A percentile compares a stretch with the other conserved stretches of the same genome.
These are phyloP conservation scores for Pachycephala philippinensis DNA, from an alignment of 2,113 vertebrate genomes.

Conservation along the genomic window DNA sequence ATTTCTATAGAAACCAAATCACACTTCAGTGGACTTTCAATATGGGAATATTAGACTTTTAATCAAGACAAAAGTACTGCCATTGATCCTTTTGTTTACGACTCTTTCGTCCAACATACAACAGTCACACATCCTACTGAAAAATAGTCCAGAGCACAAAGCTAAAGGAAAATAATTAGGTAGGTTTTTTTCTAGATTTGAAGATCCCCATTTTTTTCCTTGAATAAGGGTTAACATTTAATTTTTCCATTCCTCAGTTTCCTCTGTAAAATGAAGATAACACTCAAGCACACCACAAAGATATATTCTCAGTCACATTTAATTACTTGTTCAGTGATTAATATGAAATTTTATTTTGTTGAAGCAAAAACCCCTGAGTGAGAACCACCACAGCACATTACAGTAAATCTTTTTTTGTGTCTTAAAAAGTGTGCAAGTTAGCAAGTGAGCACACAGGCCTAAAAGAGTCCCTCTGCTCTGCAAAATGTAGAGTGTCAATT, in stretches of 20 bases:
- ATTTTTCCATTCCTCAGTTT: not conserved
- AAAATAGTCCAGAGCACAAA: not conserved
- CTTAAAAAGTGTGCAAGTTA: not conserved
- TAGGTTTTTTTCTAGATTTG: not conserved
- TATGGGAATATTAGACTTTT: not conserved
- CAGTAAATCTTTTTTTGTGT: not conserved
- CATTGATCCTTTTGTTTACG: not conserved
- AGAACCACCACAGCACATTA: not conserved
- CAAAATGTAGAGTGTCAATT: conserved; percentile 4
- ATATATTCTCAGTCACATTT: not conserved
- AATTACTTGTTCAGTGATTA: not conserved
- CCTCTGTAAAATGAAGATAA: not conserved
- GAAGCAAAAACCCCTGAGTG: not conserved
- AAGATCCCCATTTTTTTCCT: not conserved
- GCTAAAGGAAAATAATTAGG: not conserved
- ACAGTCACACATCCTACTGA: not conserved
- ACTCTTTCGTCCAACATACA: not conserved
- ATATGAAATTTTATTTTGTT: not conserved
- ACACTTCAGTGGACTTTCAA: not conserved
- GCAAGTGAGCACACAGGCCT: not conserved
- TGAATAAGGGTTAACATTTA: not conserved
- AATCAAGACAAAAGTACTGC: not conserved
- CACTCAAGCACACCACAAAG: not conserved
- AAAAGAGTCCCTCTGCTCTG: not conserved
- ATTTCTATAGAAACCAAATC: not conserved